Conservation (phyloP, 2,113 vertebrate species). For the Leptobrachium ailaonicum region DNA sequence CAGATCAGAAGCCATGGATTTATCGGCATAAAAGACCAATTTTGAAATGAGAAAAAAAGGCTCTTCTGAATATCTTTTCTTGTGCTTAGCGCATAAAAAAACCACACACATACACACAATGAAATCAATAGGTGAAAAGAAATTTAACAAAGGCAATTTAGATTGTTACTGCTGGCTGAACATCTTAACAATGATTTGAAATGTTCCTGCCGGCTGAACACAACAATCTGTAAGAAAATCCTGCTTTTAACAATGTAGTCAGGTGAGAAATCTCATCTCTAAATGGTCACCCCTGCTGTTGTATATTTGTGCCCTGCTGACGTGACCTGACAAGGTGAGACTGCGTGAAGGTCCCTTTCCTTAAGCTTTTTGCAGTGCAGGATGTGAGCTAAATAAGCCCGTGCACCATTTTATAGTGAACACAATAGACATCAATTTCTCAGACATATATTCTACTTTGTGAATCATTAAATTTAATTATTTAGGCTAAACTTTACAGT, state of each 20-base stretch:
- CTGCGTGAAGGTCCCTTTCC: not conserved
- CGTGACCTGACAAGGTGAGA: conserved; percentile 28
- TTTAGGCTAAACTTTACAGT: not conserved
- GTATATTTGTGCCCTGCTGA: not conserved
- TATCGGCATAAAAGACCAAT: not conserved
- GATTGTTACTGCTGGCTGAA: conserved; percentile 42
- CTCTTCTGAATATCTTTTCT: not conserved
- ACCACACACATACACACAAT: conserved; percentile 12
- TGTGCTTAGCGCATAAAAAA: not conserved
- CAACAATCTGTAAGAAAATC: conserved; percentile 11
- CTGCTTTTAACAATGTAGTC: conserved; percentile 19
- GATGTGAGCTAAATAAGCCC: not conserved
- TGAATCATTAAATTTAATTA: conserved; percentile 4
- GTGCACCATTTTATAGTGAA: not conserved
- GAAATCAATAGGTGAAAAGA: conserved; percentile 39
- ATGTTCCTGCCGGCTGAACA: conserved; percentile 36
- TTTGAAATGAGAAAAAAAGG: not conserved
- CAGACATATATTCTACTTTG: not conserved
- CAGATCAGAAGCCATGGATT: not conserved
- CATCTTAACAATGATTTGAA: conserved; percentile 44
- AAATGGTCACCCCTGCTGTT: conserved; percentile 2
- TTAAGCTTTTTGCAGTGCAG: not conserved
- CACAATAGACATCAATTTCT: not conserved
- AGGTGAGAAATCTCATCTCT: conserved; percentile 29
- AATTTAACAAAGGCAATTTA: conserved; percentile 40